phyloP scores from a whole-genome alignment of 1,140 invertebrate species.

The Drosophila tristis region DNA sequence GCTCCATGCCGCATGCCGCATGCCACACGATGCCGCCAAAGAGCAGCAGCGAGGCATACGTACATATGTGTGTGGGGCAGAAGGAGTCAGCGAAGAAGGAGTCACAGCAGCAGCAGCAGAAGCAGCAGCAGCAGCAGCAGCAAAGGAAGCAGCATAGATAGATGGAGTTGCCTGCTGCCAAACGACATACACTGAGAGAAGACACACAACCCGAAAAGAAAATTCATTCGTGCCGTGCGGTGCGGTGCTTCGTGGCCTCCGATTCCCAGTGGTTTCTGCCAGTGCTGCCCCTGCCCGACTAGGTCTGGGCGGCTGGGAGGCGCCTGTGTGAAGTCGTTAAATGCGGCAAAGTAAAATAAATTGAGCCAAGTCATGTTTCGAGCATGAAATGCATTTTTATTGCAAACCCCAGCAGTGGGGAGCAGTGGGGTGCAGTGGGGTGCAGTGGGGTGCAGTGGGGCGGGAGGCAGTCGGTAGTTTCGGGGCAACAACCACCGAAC shows the following conservation, averaged over 20 bases:
- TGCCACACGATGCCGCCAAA: not conserved
- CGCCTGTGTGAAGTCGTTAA: conserved; percentile 79
- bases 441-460: not conserved
- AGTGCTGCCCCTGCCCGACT: conserved; percentile 1
- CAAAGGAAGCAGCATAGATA: conserved; percentile 31
- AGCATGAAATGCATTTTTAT: conserved; percentile 82
- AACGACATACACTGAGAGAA: conserved; percentile 13
- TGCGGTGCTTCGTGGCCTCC: no score
- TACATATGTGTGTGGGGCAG: conserved; percentile 28
- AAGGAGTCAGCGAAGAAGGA: conserved; percentile 5
- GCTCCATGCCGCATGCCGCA: conserved; percentile 22
- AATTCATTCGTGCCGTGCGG: no score
- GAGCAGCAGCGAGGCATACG: no score
- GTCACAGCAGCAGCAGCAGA: conserved; percentile 3
- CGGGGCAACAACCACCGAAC: conserved; percentile 39
- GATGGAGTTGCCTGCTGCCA: conserved; percentile 44
- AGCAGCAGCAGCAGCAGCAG: conserved; percentile 6
- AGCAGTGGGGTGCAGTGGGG: not conserved
- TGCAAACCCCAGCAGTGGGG: conserved; percentile 42
- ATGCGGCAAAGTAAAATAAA: conserved; percentile 82
- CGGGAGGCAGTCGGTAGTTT: not conserved
- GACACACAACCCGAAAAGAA: not conserved
- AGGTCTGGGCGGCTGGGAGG: conserved; percentile 15
- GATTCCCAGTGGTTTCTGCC: not conserved
- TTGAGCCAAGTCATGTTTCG: conserved; percentile 80